Base-by-base conservation (phyloP, 1,140 invertebrate species). In the Neuroterus valhalla region DNA sequence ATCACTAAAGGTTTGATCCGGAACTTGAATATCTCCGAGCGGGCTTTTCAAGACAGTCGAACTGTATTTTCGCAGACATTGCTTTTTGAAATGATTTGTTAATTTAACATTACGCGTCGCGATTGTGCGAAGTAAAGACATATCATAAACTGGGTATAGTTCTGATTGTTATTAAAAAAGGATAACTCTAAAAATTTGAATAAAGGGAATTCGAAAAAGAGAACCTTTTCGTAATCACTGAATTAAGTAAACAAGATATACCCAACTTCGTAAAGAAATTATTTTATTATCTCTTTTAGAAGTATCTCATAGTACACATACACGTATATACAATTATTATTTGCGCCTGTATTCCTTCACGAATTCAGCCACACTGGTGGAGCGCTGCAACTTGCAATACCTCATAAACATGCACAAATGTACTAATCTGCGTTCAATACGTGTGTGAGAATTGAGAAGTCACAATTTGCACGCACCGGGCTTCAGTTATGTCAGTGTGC, bases 11-110 rank as follows among this genome's bases (percentile, higher is more conserved):
- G 91, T 91, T 3, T 88, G 77, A 77, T 93, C 91, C 0, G 92
- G 92, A 55, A 92, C 84, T 12, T 88, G 84, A 12, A 93, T 81
- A 66, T 89, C 85, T 4, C 90, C 89, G 75, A 86, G 92, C 15
- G 91, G 90, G 69, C 78, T 83, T 67, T 82, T 80, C 5, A 81
- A 31, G 17, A 82, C 62, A 0, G 42, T 15, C 12, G 72, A 71
- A 42, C 72, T 80, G 48, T 80, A 80, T 68, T 70, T 79, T n/a
- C 46, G 52, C 19, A 72, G 44, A 26, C 55, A 55, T 43, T 62
- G 55, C 31, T 62, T 62, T 62, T 62, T 62, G 31, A 62, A 62
- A 15, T 62, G 55, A 62, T 62, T 62, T 5, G 23, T 72, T 4
- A 71, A 44, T 70, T 75, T 68, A 12, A 74, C 46, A 44, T 71